Percentiles rank a stretch among this genome's conserved stretches.
Conservation (phyloP, 2,797 vertebrate genomes). For the Centropyge bicolor region DNA sequence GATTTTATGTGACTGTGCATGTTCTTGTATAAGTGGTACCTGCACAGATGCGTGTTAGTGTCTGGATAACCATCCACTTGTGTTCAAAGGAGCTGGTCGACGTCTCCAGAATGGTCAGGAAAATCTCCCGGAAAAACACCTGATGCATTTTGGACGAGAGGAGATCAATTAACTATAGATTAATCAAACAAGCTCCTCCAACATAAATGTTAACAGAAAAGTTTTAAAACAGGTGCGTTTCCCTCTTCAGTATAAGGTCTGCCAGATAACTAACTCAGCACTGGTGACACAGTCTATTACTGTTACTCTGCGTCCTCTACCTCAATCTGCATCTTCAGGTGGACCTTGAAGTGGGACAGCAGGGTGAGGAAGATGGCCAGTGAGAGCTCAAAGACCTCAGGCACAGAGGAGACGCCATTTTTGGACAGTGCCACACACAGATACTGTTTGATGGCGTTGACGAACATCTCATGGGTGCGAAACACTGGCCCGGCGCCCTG, state of each 20-base stretch:
- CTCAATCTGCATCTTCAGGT: conserved; percentile 99
- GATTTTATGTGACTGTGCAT: too few relatives aligned
- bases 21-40: conserved; percentile 78
- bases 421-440: conserved; percentile 97
- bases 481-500: conserved; percentile 96
- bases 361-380: conserved; percentile 97
- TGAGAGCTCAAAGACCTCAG: conserved; percentile 96
- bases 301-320: conserved; percentile 81
- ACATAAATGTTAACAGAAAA: neutral
- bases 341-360: conserved; percentile 97
- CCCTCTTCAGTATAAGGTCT: neutral
- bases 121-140: conserved; percentile 99
- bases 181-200: neutral
- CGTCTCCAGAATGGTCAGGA: conserved; percentile 97
- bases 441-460: conserved; percentile 98
- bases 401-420: conserved; percentile 97
- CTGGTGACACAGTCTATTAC: neutral
- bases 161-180: too few relatives aligned
- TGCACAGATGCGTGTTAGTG: conserved; percentile 97
- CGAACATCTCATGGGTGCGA: conserved; percentile 97
- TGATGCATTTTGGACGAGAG: conserved; percentile 57
- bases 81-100: conserved; percentile 98
- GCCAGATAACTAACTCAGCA: neutral
- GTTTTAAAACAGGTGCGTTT: neutral
- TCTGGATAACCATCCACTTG: conserved; percentile 99